Percentiles rank a stretch among this genome's conserved stretches.
Evolutionary conservation across 1,140 invertebrate genomes (phyloP).

Genomic region (Brachionus paranguensis): DNA sequence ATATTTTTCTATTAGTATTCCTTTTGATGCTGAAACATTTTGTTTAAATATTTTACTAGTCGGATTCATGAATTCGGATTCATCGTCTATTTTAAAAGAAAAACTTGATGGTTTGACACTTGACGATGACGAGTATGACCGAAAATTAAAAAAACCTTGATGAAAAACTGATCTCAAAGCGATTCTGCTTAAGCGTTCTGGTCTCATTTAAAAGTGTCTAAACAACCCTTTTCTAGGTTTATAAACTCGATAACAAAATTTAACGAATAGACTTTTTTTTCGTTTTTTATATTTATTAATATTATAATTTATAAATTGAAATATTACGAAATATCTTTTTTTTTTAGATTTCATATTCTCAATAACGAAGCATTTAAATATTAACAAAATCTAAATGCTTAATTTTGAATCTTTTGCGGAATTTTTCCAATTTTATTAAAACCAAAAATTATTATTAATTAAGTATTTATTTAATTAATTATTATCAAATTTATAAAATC

Average conservation of each 20-base stretch:
- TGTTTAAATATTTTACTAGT: not conserved
- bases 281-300: not conserved
- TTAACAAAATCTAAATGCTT: not conserved
- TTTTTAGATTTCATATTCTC: not conserved
- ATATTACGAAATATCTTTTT: not conserved
- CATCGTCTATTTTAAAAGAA: not conserved
- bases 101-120: not conserved
- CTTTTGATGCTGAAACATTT: too few relatives aligned
- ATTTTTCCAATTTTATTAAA: too few relatives aligned
- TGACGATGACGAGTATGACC: not conserved
- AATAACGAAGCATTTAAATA: not conserved
- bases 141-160: not conserved
- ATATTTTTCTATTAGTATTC: not conserved
- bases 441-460: not conserved
- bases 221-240: not conserved
- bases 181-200: not conserved
- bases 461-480: not conserved
- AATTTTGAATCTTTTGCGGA: too few relatives aligned
- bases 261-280: not conserved
- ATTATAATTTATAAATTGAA: not conserved
- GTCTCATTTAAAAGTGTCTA: not conserved
- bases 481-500: not conserved
- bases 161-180: not conserved
- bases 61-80: not conserved
- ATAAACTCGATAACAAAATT: not conserved